Conservation (phyloP, 2,113 vertebrate genomes). For the Probosciger aterrimus region DNA sequence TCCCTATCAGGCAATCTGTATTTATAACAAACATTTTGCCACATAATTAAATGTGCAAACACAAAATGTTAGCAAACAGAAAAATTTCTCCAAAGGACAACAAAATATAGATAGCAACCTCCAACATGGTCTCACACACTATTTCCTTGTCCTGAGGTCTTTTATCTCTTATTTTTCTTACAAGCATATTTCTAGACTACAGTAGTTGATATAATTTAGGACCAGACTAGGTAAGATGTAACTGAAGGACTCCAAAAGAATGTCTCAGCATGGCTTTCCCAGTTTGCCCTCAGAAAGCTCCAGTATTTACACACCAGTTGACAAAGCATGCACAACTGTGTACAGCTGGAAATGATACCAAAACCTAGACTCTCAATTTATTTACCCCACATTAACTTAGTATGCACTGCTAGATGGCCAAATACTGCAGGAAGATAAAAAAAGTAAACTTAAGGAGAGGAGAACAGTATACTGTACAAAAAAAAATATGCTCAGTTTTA, state of each 20-base stretch:
- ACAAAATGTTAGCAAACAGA: background rate
- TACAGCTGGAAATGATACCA: background rate
- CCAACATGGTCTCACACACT: background rate
- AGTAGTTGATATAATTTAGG: background rate
- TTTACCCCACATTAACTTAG: background rate
- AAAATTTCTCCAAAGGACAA: background rate
- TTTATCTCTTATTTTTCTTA: background rate
- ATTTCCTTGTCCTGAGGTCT: background rate
- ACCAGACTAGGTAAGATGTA: background rate
- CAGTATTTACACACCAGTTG: background rate
- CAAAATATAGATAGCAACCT: background rate
- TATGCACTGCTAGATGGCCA: background rate
- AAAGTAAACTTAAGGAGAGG: background rate
- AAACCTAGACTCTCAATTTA: background rate
- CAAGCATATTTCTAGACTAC: background rate
- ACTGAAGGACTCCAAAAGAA: background rate
- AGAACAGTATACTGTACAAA: background rate
- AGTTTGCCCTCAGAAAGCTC: background rate
- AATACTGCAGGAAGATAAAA: background rate
- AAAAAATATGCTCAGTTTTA: background rate
- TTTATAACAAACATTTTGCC: background rate
- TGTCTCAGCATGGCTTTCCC: background rate
- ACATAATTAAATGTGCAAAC: background rate
- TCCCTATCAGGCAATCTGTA: background rate
- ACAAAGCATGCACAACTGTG: background rate